These are phyloP conservation scores for Idaea biselata DNA, from an alignment of 2,888 invertebrate genomes.

Conservation along the genomic window DNA sequence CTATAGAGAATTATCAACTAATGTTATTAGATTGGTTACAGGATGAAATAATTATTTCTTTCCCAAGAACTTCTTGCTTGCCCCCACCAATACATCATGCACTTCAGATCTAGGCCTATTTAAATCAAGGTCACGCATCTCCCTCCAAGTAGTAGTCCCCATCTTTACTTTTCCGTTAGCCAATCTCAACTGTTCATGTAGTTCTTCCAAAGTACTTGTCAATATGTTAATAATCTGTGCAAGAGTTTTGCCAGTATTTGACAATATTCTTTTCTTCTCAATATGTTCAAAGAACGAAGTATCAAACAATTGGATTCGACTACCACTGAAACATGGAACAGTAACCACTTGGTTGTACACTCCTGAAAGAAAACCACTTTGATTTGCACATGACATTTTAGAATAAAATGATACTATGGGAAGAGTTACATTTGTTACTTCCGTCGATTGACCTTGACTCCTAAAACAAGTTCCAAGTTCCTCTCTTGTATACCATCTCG, in stretches of 20 bases:
- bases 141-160: constrained; percentile 4
- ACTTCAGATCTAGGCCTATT: background rate
- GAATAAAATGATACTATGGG: constrained; percentile 19
- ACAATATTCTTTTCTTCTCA: constrained; percentile 8
- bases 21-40: too few species aligned
- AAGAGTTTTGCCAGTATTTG: constrained; percentile 8
- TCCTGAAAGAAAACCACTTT: constrained; percentile 22
- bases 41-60: too few species aligned
- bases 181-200: constrained; percentile 3
- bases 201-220: constrained; percentile 12
- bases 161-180: constrained; percentile 6
- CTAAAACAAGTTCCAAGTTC: constrained; percentile 6
- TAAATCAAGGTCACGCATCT: background rate
- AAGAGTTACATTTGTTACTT: constrained; percentile 8
- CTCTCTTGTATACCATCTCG: constrained; percentile 8
- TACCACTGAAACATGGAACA: constrained; percentile 23
- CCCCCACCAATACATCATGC: too few species aligned
- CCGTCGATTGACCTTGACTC: background rate
- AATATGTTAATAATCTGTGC: constrained; percentile 11
- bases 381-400: constrained; percentile 30
- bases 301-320: constrained; percentile 18
- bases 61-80: too few species aligned
- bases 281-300: constrained; percentile 13
- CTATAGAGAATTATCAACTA: too few species aligned
- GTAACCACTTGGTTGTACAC: constrained; percentile 17